Percentiles rank a stretch among this genome's conserved stretches.
These are phyloP conservation scores for Zygothrica quintamaculata DNA, from an alignment of 2,888 invertebrate species.

Conservation along the genomic window DNA sequence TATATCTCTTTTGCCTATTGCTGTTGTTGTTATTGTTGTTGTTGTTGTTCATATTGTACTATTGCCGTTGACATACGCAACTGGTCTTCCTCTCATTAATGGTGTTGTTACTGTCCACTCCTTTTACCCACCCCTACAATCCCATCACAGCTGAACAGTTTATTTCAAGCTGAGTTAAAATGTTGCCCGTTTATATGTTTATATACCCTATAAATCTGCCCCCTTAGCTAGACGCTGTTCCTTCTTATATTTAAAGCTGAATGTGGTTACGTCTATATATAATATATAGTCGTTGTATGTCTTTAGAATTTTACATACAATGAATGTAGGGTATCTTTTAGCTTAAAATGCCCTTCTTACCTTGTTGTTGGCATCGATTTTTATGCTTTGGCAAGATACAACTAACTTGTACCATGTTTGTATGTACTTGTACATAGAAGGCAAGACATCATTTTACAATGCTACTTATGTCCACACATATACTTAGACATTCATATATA, in stretches of 20 bases:
- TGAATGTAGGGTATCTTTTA: background rate
- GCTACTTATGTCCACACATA: slow-evolving; percentile 67
- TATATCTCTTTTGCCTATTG: slow-evolving; percentile 54
- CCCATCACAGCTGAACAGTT: slow-evolving; percentile 22
- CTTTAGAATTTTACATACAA: too few species aligned
- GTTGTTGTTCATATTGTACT: slow-evolving; percentile 42
- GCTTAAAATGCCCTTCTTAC: slow-evolving; percentile 12
- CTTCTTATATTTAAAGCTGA: too few species aligned
- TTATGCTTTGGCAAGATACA: slow-evolving; percentile 58
- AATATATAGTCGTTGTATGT: too few species aligned
- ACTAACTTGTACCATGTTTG: slow-evolving; percentile 43
- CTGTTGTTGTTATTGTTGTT: slow-evolving; percentile 47
- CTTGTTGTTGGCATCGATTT: slow-evolving; percentile 64
- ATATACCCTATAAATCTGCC: slow-evolving; percentile 1
- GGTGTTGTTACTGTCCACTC: slow-evolving; percentile 26
- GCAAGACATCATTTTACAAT: slow-evolving; percentile 78
- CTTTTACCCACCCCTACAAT: slow-evolving; percentile 11
- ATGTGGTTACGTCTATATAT: too few species aligned
- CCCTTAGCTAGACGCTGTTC: too few species aligned
- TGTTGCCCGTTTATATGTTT: slow-evolving; percentile 43
- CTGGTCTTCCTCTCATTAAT: slow-evolving; percentile 9
- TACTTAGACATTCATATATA: slow-evolving; percentile 11
- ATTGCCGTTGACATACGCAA: slow-evolving; percentile 49
- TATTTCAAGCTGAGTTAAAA: slow-evolving; percentile 47
- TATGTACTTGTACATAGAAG: slow-evolving; percentile 69